Conservation (phyloP, 2,113 vertebrate species). For the Hirundichthys speculiger region DNA sequence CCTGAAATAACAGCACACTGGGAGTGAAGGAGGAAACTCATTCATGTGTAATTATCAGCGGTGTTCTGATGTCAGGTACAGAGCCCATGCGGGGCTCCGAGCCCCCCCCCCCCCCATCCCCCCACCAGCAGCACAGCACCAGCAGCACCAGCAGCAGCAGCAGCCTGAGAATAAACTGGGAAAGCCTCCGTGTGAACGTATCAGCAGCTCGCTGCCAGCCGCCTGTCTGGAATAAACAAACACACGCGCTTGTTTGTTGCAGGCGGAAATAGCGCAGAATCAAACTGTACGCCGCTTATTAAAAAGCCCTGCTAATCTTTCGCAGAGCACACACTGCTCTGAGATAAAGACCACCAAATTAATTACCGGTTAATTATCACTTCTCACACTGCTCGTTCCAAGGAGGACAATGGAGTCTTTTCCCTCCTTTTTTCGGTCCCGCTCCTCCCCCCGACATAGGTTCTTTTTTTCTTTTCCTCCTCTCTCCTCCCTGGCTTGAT, state of each 20-base stretch:
- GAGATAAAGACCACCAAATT: constrained; percentile 78
- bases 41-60: constrained; percentile 42
- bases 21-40: background rate
- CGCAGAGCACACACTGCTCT: constrained; percentile 69
- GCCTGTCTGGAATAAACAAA: constrained; percentile 70
- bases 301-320: constrained; percentile 74
- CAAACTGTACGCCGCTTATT: constrained; percentile 66
- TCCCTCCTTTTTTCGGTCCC: constrained; percentile 23
- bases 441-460: constrained; percentile 59
- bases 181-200: constrained; percentile 48
- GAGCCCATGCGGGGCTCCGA: constrained; percentile 11
- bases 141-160: no score
- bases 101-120: no score
- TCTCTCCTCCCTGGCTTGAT: constrained; percentile 46
- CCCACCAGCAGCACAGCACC: no score
- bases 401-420: constrained; percentile 66
- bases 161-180: constrained; percentile 41
- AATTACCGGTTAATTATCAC: constrained; percentile 80
- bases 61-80: constrained; percentile 41
- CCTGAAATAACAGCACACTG: background rate
- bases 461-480: no score
- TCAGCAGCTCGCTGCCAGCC: constrained; percentile 60
- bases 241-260: constrained; percentile 69
- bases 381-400: constrained; percentile 66
- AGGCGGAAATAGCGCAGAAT: constrained; percentile 68